These are phyloP conservation scores for Sinosuthora webbiana DNA, from an alignment of 2,113 vertebrate genomes.

Conservation along the genomic window DNA sequence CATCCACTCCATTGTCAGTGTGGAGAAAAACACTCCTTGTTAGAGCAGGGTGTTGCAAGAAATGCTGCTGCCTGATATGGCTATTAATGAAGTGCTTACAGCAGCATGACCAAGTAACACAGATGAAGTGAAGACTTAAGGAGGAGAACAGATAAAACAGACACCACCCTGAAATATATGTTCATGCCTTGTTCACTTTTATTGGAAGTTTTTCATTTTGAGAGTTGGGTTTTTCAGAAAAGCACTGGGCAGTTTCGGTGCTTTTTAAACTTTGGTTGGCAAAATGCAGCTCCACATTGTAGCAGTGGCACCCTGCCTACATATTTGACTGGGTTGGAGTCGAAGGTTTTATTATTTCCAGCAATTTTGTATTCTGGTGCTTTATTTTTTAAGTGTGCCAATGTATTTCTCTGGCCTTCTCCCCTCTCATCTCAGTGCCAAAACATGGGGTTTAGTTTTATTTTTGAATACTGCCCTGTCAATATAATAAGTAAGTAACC, in stretches of 20 bases:
- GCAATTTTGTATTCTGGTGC: neutral
- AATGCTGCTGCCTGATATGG: neutral
- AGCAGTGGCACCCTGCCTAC: neutral
- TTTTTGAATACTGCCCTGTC: neutral
- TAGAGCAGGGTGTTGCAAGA: neutral
- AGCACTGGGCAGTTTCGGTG: neutral
- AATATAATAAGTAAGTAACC: neutral
- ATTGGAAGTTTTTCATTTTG: neutral
- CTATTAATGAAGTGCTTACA: neutral
- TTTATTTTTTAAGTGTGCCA: neutral
- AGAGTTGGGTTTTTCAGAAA: neutral
- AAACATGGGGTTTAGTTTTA: neutral
- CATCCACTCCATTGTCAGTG: neutral
- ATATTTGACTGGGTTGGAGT: neutral
- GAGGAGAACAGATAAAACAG: neutral
- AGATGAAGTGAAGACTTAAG: neutral
- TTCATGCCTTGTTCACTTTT: neutral
- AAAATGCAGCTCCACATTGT: neutral
- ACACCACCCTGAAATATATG: neutral
- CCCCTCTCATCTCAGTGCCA: neutral
- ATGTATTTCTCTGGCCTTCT: neutral
- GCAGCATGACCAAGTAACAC: neutral
- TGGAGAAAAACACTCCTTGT: neutral
- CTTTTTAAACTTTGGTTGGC: neutral
- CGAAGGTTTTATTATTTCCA: neutral